Evolutionary conservation across 2,888 invertebrate species (phyloP).

Genomic region (Clivina fossor): DNA sequence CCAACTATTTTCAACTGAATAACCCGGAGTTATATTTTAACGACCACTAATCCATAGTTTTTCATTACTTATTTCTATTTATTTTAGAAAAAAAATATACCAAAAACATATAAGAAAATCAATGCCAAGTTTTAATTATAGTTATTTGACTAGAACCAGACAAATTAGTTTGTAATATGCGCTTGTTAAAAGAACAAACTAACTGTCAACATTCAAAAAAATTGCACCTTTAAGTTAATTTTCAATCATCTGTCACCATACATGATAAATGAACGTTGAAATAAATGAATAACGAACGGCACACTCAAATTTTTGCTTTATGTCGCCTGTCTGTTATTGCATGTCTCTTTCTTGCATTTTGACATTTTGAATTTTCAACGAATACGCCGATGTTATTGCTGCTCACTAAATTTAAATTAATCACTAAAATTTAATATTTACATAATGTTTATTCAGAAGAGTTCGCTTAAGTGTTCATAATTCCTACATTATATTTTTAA

Average conservation of each 20-base stretch:
- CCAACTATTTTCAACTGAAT: too few relatives aligned
- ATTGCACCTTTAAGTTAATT: constrained; percentile 18
- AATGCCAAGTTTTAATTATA: constrained; percentile 26
- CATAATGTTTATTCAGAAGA: too few relatives aligned
- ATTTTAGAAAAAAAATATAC: not conserved
- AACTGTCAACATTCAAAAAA: constrained; percentile 20
- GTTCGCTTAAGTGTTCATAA: too few relatives aligned
- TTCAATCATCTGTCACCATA: constrained; percentile 19
- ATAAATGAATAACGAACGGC: constrained; percentile 19
- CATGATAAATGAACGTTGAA: constrained; percentile 16
- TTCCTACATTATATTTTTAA: too few relatives aligned
- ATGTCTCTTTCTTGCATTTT: too few relatives aligned
- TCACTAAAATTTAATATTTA: too few relatives aligned
- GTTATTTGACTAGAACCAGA: not conserved
- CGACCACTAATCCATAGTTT: too few relatives aligned
- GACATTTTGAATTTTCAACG: too few relatives aligned
- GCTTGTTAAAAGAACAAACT: constrained; percentile 21
- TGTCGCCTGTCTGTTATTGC: constrained; percentile 16
- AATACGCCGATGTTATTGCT: too few relatives aligned
- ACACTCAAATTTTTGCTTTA: constrained; percentile 7
- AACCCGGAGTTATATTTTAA: too few relatives aligned
- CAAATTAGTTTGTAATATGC: constrained; percentile 18
- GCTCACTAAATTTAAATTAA: too few relatives aligned
- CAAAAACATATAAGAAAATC: not conserved
- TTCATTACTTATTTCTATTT: too few relatives aligned